Evolutionary conservation across 2,797 vertebrate species (phyloP), one percentile per base, ranked within the genome.

Genomic region (Poeciliopsis paucimaculata): DNA sequence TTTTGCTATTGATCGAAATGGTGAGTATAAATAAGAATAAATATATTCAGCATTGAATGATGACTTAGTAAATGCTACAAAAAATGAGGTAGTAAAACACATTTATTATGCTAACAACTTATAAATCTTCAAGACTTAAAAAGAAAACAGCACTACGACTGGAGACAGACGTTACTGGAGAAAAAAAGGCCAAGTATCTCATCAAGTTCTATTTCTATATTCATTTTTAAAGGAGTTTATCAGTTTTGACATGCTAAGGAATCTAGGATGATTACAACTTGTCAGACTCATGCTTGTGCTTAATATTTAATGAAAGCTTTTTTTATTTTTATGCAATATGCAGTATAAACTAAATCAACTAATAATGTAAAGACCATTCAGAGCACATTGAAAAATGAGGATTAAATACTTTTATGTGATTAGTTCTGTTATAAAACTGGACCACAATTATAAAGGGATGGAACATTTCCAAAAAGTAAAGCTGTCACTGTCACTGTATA

Each of bases 1-100:
- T 73, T 99, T 99, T 75, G 98, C 97, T 64, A 97, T 99, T 7
- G 98, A 99, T 92, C 98, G 97, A 92, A 98, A 98, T 0, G 98
- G 98, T 99, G 84, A 97, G 97, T 95, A 72, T 11, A 68, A 51
- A 26, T 62, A 5, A 76, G 7, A 4, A 28, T 4, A 26, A 10
- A 34, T n/a, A 23, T 60, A 13, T 26, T 16, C 20, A n/a, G 0
- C n/a, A 31, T 49, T 28, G 0, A 0, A 23, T 36, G 7, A 73
- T 47, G 41, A 49, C 5, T 72, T 41, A 47, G 16, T 43, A 39
- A 1, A 31, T 20, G 11, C 12, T 20, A 31, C 39, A 45, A 70
- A 45, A 3, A 70, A n/a, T 43, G 12, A 43, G 7, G 39, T 34
- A 62, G 9, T 31, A 34, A 31, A 64, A 64, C 60, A 62, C 15